Evolutionary conservation across 1,140 invertebrate genomes (phyloP), one percentile per base, ranked within the genome.

Genomic region (Belonocnema kinseyi): DNA sequence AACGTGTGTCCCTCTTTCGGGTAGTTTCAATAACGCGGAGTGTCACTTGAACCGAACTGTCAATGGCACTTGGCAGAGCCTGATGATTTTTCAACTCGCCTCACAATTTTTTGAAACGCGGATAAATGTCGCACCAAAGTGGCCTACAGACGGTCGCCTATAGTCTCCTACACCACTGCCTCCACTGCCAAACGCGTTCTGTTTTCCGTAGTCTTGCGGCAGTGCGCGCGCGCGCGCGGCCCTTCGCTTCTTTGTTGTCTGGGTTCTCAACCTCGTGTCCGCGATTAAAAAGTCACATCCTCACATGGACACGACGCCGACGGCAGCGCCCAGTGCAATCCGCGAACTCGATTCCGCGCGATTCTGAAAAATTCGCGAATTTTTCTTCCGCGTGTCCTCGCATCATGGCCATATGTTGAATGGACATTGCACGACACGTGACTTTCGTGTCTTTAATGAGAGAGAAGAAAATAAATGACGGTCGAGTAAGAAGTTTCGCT

Each of bases 111-210:
- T 6, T 46, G 11, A 40, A 66, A 66, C 58, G 21, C 54, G 33
- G 11, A 66, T 40, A 66, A 66, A 40, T n/a, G 26, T 66, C 40
- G n/a, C 26, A 26, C 61, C 40, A 66, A 73, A 81, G 79, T 75
- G 77, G 74, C 78, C 80, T 75, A 73, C 21, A 66, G 77, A 74
- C 78, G 76, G 71, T 79, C 84, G 85, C 82, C 82, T 82, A 85
- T 83, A 80, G 80, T 82, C 82, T 80, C 13, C 82, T 77, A 84
- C 83, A 82, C 82, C 81, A 76, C 82, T 80, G 85, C 21, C 74
- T 78, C 82, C 80, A 86, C 87, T 87, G 83, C 77, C 77, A 66
- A 73, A 74, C 61, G 82, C 75, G 77, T 66, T 66, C 61, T 66
- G 61, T 66, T 26, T 66, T 66, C 33, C 33, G 61, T 66, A 13